phyloP scores from a whole-genome alignment of 2,888 invertebrate species.

The Hermaeophaga mercurialis region DNA sequence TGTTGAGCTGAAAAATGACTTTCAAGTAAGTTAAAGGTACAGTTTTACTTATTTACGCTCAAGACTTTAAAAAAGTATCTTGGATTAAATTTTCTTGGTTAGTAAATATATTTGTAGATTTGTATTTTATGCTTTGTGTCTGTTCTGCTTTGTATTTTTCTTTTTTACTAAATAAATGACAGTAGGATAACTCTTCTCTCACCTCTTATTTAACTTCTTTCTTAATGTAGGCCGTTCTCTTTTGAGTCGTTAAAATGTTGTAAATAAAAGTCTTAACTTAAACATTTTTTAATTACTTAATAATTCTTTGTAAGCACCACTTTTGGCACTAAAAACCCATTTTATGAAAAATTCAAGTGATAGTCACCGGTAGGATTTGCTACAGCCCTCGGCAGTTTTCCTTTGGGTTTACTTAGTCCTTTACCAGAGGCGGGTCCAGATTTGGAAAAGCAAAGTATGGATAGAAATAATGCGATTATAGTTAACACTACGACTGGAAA shows the following conservation, averaged over 20 bases:
- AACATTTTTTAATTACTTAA: conserved; percentile 2
- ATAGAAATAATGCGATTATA: no score
- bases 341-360: conserved; percentile 17
- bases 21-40: no score
- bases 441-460: no score
- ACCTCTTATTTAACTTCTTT: not conserved
- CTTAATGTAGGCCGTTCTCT: not conserved
- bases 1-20: not conserved
- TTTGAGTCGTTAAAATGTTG: not conserved
- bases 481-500: no score
- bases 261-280: not conserved
- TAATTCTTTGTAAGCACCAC: conserved; percentile 2
- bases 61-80: no score
- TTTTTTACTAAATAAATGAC: no score
- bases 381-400: conserved; percentile 9
- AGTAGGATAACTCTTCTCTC: no score
- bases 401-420: conserved; percentile 16
- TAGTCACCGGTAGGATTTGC: conserved; percentile 1
- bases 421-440: not conserved
- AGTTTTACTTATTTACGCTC: no score
- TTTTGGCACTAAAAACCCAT: conserved; percentile 6
- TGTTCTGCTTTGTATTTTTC: no score
- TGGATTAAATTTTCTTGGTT: no score
- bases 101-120: no score
- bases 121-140: no score